Evolutionary conservation across 2,888 invertebrate species (phyloP).

Genomic region (Saturnia japonica): DNA sequence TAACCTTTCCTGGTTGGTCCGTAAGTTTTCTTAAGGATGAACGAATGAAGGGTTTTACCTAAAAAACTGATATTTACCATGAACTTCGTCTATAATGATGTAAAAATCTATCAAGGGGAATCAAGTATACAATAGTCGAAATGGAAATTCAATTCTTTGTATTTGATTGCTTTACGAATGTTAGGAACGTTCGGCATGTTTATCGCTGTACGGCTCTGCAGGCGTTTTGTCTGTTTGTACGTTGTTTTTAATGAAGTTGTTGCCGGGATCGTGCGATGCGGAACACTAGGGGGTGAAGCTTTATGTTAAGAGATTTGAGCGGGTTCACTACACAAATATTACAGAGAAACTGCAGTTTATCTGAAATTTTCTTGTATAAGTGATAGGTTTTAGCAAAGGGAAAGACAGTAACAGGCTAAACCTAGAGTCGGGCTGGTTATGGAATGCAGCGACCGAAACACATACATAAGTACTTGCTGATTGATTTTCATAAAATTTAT

Average conservation of each 20-base stretch:
- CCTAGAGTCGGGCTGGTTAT: too few species aligned
- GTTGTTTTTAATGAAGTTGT: conserved; percentile 64
- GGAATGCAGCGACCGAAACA: too few species aligned
- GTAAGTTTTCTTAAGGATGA: too few species aligned
- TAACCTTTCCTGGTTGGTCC: too few species aligned
- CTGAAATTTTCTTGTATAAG: background rate
- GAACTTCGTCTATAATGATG: background rate
- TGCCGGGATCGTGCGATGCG: conserved; percentile 38
- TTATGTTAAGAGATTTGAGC: conserved; percentile 24
- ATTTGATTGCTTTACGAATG: background rate
- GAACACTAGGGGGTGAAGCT: conserved; percentile 25
- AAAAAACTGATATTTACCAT: background rate
- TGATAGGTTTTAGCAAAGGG: too few species aligned
- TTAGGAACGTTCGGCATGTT: conserved; percentile 31
- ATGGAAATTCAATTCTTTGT: background rate
- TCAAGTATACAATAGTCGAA: background rate
- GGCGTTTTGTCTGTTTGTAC: conserved; percentile 52
- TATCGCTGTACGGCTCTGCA: conserved; percentile 24
- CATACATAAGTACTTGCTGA: too few species aligned
- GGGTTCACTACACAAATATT: background rate
- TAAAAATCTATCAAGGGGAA: background rate
- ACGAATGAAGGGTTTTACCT: background rate
- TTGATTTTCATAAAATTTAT: too few species aligned
- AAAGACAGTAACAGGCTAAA: too few species aligned
- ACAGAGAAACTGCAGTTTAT: background rate